Evolutionary conservation across 2,888 invertebrate genomes (phyloP).

Genomic region (Lathronympha strigana): DNA sequence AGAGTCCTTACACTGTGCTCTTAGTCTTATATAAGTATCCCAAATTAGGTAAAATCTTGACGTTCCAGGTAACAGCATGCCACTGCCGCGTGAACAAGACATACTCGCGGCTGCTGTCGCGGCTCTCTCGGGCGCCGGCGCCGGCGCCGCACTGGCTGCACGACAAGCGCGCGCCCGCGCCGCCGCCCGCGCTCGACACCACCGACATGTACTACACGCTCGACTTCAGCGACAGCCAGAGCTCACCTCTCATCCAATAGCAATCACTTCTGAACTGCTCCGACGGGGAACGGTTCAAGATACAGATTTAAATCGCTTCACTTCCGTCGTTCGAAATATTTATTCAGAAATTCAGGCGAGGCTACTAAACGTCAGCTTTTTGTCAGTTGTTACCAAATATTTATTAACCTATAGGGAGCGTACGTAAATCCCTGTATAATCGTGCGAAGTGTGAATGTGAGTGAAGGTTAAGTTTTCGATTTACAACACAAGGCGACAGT

Average conservation of each 20-base stretch:
- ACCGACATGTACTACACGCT: slow-evolving; percentile 91
- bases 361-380: slow-evolving; percentile 11
- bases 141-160: slow-evolving; percentile 85
- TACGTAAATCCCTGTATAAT: too few species aligned
- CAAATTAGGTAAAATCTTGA: background rate
- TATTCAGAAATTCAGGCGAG: background rate
- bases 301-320: slow-evolving; percentile 63
- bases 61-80: slow-evolving; percentile 87
- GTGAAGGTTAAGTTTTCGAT: too few species aligned
- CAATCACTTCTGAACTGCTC: slow-evolving; percentile 78
- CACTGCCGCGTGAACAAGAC: slow-evolving; percentile 92
- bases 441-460: too few species aligned
- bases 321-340: background rate
- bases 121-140: slow-evolving; percentile 74
- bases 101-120: slow-evolving; percentile 86
- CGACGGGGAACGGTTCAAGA: slow-evolving; percentile 79
- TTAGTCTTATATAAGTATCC: too few species aligned
- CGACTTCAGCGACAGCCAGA: slow-evolving; percentile 90
- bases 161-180: slow-evolving; percentile 76
- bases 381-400: slow-evolving; percentile 17
- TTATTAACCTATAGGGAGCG: too few species aligned
- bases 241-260: slow-evolving; percentile 90
- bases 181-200: slow-evolving; percentile 83
- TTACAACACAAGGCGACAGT: too few species aligned
- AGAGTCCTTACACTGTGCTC: too few species aligned